Evolutionary conservation across 2,888 invertebrate genomes (phyloP).

Genomic region (Sesia bembeciformis): DNA sequence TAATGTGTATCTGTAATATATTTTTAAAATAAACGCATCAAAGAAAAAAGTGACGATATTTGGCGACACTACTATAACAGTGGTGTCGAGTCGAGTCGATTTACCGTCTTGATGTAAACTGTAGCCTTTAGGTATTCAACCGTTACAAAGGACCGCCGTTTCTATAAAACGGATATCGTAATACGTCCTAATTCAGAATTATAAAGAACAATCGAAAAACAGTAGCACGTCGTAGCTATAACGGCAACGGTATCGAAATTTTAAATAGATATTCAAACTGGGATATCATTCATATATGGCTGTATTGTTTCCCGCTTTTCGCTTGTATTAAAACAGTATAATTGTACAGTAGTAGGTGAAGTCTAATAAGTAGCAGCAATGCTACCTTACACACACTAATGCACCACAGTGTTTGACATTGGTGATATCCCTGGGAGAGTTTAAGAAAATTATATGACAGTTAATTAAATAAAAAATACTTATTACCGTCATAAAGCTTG

Average conservation of each 20-base stretch:
- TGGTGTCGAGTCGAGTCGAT: too few species aligned
- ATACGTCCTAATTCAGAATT: slow-evolving; percentile 24
- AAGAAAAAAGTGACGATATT: too few species aligned
- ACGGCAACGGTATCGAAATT: slow-evolving; percentile 72
- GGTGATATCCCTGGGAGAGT: too few species aligned
- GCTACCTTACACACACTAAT: background rate
- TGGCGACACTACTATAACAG: too few species aligned
- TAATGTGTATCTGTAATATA: too few species aligned
- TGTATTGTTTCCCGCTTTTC: slow-evolving; percentile 71
- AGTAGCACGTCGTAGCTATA: slow-evolving; percentile 67
- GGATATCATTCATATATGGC: slow-evolving; percentile 61
- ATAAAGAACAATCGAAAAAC: slow-evolving; percentile 60
- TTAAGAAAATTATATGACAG: too few species aligned
- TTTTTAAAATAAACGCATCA: too few species aligned
- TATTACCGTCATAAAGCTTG: too few species aligned
- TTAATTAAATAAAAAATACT: too few species aligned
- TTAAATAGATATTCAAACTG: slow-evolving; percentile 70
- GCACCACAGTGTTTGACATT: background rate
- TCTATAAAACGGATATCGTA: slow-evolving; percentile 19
- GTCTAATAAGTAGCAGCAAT: too few species aligned
- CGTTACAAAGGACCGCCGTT: slow-evolving; percentile 8
- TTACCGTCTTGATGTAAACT: too few species aligned
- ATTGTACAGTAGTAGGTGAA: background rate
- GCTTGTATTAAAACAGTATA: slow-evolving; percentile 39
- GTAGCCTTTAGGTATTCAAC: background rate